Percentiles rank a stretch among this genome's conserved stretches.
phyloP scores from a whole-genome alignment of 2,113 vertebrate genomes.

The Chionomys nivalis region DNA sequence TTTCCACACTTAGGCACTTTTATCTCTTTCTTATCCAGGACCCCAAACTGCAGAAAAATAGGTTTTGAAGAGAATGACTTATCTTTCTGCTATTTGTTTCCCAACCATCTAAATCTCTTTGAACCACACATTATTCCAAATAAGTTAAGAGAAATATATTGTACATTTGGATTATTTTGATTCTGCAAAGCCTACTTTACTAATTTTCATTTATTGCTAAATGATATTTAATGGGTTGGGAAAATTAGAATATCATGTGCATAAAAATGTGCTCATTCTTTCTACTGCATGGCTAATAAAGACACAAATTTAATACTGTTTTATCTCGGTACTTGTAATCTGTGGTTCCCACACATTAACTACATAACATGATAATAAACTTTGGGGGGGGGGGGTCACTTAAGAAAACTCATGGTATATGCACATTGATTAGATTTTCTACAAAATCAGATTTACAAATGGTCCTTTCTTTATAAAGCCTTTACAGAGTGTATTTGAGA shows the following conservation, averaged over 20 bases:
- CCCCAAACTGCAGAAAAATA: background rate
- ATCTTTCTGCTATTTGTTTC: background rate
- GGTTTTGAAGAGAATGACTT: background rate
- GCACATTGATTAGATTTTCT: background rate
- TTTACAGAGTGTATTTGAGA: background rate
- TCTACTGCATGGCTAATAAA: background rate
- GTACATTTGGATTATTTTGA: conserved; percentile 30
- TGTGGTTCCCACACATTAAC: background rate
- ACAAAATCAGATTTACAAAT: background rate
- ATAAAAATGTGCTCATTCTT: background rate
- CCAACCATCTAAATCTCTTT: background rate
- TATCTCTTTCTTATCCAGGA: background rate
- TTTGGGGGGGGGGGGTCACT: background rate
- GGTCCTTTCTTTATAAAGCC: background rate
- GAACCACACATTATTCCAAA: background rate
- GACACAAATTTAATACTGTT: background rate
- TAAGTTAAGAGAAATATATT: background rate
- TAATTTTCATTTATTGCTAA: background rate
- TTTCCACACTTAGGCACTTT: too few relatives aligned
- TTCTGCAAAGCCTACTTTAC: background rate
- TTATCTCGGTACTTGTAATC: background rate
- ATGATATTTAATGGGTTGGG: background rate
- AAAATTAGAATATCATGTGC: background rate
- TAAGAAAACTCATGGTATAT: background rate
- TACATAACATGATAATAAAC: background rate